Conservation (phyloP, 2,888 invertebrate species). For the Tetrapedia diversipes region DNA sequence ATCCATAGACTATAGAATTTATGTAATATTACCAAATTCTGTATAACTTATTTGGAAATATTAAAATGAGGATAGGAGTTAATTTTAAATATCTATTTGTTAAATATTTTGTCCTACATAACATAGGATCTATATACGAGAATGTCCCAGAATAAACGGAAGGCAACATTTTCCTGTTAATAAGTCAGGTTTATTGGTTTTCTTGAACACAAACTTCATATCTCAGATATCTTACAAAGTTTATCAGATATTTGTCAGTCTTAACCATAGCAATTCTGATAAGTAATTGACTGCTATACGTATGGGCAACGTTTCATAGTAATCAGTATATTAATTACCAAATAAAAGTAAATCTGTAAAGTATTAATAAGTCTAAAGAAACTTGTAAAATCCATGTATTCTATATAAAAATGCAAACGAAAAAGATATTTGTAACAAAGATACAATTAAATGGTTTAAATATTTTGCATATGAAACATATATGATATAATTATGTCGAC, state of each 20-base stretch:
- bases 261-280: too few species aligned
- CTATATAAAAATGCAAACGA: not conserved
- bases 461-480: constrained; percentile 58
- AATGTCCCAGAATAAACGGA: too few species aligned
- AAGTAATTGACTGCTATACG: too few species aligned
- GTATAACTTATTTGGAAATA: not conserved
- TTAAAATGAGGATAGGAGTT: not conserved
- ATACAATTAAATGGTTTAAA: not conserved
- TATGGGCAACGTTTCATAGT: too few species aligned
- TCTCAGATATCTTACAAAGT: not conserved
- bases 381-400: not conserved
- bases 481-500: constrained; percentile 76
- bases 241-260: too few species aligned
- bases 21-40: not conserved
- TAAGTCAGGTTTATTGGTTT: not conserved
- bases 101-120: not conserved
- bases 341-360: not conserved
- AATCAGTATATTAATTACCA: not conserved
- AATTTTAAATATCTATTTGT: not conserved
- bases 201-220: too few species aligned
- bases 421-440: not conserved
- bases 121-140: not conserved
- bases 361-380: not conserved
- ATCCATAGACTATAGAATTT: not conserved
- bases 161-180: not conserved